Base-by-base conservation (phyloP, 2,888 invertebrate species). In the Tetranychus piercei region DNA sequence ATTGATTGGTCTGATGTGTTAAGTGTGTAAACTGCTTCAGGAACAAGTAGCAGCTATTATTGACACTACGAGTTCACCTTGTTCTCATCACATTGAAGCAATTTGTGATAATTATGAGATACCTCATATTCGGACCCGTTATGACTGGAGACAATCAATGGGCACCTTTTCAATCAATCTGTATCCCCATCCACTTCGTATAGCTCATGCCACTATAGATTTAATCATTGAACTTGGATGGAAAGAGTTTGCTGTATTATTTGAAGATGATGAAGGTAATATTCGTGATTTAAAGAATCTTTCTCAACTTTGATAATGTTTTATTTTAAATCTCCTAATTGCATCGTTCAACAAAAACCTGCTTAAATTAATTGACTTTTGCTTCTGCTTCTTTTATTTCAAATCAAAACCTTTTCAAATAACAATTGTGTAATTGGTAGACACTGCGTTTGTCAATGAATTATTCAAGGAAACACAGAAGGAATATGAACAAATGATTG, bases 211-310 rank as follows among this genome's bases (percentile, higher is more conserved):
- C 18, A 11, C 69, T 5, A 69, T 69, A 11, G 69, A 69, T 11
- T 20, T 69, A 23, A 69, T 69, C 69, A 23, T 23, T 23, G 69
- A 20, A 23, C 69, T 69, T 11, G 34, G 11, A 4, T 69, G 69
- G 69, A 69, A 20, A 69, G 69, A 69, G 34, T 69, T 69, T 69
- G 69, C 22, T 20, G 20, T 69, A 1, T 11, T 69, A 23, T 69
- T 23, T 20, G 69, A 69, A 20, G 69, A 69, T 69, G 69, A 69
- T 69, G 69, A 69, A 69, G 69, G 69, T 69, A 55, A 55, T 55
- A 55, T 15, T 55, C 55, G 55, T 55, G 55, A 55, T 55, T 55
- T 55, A 6, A 55, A 15, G 55, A 15, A 55, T 7, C 15, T 7
- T 55, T 15, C 1, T 45, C 9, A 45, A 45, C 45, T 55, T 55